Percentiles rank a stretch among this genome's conserved stretches.
These are phyloP conservation scores for Hucho hucho DNA, from an alignment of 2,113 vertebrate species.

Conservation along the genomic window DNA sequence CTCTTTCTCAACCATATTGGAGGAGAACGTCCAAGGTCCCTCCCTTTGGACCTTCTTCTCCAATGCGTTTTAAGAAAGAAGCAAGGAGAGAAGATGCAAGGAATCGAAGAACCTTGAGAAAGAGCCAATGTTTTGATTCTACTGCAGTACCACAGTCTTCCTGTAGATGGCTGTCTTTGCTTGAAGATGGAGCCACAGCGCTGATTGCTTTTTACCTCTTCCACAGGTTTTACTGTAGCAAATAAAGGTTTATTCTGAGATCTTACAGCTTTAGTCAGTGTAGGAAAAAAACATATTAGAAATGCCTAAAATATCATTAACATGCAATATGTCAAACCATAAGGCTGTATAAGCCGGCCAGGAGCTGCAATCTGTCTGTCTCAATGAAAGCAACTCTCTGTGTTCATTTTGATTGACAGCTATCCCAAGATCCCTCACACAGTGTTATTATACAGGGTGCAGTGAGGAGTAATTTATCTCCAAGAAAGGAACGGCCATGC, in stretches of 20 bases:
- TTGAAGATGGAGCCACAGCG: constrained; percentile 11
- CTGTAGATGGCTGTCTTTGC: constrained; percentile 49
- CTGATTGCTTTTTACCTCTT: neutral
- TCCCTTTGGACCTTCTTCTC: no score
- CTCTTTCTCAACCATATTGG: no score
- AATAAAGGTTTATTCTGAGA: neutral
- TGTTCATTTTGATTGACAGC: constrained; percentile 61
- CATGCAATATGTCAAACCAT: neutral
- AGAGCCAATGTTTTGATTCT: neutral
- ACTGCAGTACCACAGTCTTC: constrained; percentile 25
- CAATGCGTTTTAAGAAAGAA: no score
- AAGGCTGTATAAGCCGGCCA: neutral
- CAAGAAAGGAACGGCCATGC: constrained; percentile 45
- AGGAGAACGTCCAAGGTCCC: no score
- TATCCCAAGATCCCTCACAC: constrained; percentile 47
- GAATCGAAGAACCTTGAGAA: no score
- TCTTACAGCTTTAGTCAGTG: neutral
- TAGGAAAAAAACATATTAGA: neutral
- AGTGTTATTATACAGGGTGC: constrained; percentile 55
- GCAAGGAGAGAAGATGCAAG: no score
- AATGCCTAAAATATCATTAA: neutral
- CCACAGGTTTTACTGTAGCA: neutral
- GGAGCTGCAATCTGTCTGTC: constrained; percentile 31
- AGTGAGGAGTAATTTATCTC: constrained; percentile 50
- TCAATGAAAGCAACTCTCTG: constrained; percentile 54